A percentile compares a stretch with the other conserved stretches of the same genome.
These are phyloP conservation scores for Vespertilio murinus DNA, from an alignment of 2,797 vertebrate species.

Conservation along the genomic window DNA sequence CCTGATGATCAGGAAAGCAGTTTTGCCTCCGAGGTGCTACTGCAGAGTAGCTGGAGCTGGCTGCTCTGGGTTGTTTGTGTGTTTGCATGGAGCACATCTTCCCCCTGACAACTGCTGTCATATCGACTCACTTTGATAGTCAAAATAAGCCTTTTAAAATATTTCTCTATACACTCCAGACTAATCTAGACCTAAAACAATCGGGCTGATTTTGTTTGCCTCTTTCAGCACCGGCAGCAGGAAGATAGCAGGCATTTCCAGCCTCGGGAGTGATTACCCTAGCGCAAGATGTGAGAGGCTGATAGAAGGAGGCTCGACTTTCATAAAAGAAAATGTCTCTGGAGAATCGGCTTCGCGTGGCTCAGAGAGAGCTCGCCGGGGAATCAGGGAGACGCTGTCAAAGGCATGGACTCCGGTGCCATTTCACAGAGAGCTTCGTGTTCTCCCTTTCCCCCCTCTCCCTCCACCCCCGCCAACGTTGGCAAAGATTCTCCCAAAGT, in stretches of 20 bases:
- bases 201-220: constrained; percentile 73
- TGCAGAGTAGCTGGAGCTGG: constrained; percentile 34
- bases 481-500: constrained; percentile 70
- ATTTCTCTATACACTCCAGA: constrained; percentile 64
- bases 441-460: not conserved
- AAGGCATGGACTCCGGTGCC: not conserved
- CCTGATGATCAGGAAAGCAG: not conserved
- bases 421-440: constrained; percentile 55
- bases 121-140: constrained; percentile 72
- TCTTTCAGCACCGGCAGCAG: constrained; percentile 58
- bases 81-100: constrained; percentile 46
- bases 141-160: constrained; percentile 79
- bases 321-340: constrained; percentile 66
- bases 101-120: constrained; percentile 64
- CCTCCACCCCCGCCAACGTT: not conserved
- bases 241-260: constrained; percentile 50
- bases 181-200: constrained; percentile 77
- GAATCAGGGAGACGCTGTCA: not conserved
- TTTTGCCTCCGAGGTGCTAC: constrained; percentile 33
- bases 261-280: constrained; percentile 62
- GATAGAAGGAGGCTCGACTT: constrained; percentile 73
- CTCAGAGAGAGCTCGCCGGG: constrained; percentile 39
- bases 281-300: constrained; percentile 59
- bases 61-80: constrained; percentile 69
- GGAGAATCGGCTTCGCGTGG: constrained; percentile 22